Percentiles rank a stretch among this genome's conserved stretches.
These are phyloP conservation scores for Zeus faber DNA, from an alignment of 2,113 vertebrate genomes.

Conservation along the genomic window DNA sequence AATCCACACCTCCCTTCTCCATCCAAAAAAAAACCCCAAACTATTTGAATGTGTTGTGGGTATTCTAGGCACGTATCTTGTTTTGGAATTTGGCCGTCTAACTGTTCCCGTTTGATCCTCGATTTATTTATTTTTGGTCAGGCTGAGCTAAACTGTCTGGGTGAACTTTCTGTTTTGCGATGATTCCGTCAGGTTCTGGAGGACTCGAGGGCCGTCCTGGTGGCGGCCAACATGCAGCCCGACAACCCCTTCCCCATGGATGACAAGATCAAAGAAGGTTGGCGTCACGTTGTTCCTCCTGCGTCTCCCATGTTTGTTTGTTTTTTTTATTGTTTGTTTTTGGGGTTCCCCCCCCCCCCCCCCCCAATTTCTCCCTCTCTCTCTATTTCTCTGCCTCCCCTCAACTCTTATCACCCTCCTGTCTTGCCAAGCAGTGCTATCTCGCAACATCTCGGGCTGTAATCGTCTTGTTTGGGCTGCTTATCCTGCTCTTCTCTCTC, in stretches of 20 bases:
- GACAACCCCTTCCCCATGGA: constrained; percentile 93
- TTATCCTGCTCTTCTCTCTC: not conserved
- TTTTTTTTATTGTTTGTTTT: not conserved
- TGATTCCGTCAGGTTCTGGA: constrained; percentile 96
- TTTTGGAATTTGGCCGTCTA: too few relatives aligned
- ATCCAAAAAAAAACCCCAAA: too few relatives aligned
- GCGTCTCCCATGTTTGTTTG: not conserved
- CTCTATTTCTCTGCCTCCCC: constrained; percentile 3
- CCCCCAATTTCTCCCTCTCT: not conserved
- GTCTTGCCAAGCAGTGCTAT: too few relatives aligned
- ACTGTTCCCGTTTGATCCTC: too few relatives aligned
- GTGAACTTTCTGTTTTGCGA: not conserved
- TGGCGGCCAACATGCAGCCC: constrained; percentile 83
- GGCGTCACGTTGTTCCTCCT: constrained; percentile 29
- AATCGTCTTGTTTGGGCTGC: not conserved
- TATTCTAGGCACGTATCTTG: too few relatives aligned
- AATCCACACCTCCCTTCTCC: too few relatives aligned
- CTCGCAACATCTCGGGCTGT: not conserved
- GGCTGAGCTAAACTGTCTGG: too few relatives aligned
- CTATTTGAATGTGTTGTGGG: too few relatives aligned
- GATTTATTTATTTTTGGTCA: too few relatives aligned
- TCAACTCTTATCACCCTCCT: not conserved
- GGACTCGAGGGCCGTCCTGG: constrained; percentile 87
- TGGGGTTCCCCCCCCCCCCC: not conserved
- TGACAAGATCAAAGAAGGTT: constrained; percentile 97